These are phyloP conservation scores for Erythrolamprus reginae DNA, from an alignment of 2,113 vertebrate genomes.

Conservation along the genomic window DNA sequence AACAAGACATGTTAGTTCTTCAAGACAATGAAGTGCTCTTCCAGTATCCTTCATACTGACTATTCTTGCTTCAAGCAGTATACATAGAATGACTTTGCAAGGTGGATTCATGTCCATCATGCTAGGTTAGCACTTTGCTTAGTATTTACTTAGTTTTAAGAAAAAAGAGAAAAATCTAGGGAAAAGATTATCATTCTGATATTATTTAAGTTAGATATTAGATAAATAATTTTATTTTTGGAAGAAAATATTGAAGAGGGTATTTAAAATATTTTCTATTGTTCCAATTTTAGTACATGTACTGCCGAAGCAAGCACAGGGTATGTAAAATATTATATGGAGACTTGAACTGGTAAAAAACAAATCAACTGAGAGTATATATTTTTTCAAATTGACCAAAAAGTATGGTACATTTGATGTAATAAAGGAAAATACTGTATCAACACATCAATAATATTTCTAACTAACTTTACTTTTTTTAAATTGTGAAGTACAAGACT, in stretches of 20 bases:
- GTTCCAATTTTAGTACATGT: too few species aligned
- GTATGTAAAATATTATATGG: background rate
- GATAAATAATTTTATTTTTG: background rate
- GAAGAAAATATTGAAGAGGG: background rate
- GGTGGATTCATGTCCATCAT: background rate
- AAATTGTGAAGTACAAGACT: background rate
- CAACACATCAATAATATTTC: background rate
- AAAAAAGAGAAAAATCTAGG: background rate
- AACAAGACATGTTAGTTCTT: background rate
- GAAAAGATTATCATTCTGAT: background rate
- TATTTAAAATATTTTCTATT: background rate
- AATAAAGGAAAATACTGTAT: background rate
- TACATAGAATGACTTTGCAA: background rate
- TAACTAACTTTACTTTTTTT: background rate
- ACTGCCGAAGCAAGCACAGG: too few species aligned
- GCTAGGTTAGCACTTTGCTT: background rate
- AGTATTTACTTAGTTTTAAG: background rate
- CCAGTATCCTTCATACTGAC: background rate
- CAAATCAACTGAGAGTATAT: background rate
- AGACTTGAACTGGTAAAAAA: background rate
- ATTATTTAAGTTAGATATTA: background rate
- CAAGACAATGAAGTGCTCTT: background rate
- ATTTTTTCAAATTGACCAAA: background rate
- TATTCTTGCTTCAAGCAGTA: background rate
- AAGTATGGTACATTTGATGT: background rate